Conservation (phyloP, 2,888 invertebrate genomes). For the Plebejus anna region DNA sequence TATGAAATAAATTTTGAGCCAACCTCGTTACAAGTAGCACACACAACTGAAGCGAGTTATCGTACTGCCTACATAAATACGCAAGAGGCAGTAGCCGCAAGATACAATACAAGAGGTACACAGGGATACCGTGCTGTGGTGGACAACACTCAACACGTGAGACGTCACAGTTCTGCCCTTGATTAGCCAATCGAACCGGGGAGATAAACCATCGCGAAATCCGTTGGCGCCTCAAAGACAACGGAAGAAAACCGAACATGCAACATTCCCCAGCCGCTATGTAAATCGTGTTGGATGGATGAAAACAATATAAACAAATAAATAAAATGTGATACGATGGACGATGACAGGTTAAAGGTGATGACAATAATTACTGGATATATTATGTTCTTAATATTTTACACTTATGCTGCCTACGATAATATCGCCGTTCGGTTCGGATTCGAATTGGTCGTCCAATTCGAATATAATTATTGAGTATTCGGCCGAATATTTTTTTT, state of each 20-base stretch:
- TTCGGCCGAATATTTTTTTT: conserved; percentile 35
- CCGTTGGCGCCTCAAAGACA: conserved; percentile 18
- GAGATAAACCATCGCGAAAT: neutral
- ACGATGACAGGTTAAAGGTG: conserved; percentile 66
- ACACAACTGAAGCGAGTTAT: conserved; percentile 15
- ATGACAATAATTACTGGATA: conserved; percentile 44
- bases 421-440: conserved; percentile 40
- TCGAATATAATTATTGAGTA: conserved; percentile 33
- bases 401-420: conserved; percentile 41
- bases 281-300: conserved; percentile 74
- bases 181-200: conserved; percentile 4
- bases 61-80: conserved; percentile 18
- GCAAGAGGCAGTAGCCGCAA: conserved; percentile 19
- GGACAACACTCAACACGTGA: conserved; percentile 5
- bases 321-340: conserved; percentile 60
- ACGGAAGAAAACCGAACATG: conserved; percentile 48
- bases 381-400: conserved; percentile 38
- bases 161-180: conserved; percentile 15
- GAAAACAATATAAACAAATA: conserved; percentile 55
- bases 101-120: conserved; percentile 20
- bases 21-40: conserved; percentile 9
- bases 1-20: conserved; percentile 7
- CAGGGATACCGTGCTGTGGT: conserved; percentile 15
- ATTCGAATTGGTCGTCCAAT: conserved; percentile 37
- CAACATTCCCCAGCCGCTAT: conserved; percentile 79